Conservation (phyloP, 2,888 invertebrate genomes). For the Amitus sp. region DNA sequence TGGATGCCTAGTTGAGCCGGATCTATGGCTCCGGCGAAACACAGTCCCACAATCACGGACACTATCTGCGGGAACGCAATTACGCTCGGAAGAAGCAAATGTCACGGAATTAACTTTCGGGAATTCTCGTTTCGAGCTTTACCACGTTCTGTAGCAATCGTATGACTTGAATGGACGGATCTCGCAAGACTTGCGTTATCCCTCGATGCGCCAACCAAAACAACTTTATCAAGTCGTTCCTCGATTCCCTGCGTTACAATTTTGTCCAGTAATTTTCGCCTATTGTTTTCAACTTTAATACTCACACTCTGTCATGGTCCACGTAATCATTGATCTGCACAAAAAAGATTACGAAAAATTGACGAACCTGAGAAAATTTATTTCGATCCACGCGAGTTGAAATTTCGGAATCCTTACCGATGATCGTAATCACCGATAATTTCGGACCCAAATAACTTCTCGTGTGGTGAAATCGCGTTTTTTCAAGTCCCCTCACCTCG, state of each 20-base stretch:
- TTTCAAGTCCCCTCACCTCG: neutral
- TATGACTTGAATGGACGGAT: conserved; percentile 82
- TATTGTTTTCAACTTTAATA: neutral
- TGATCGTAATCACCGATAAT: too few relatives aligned
- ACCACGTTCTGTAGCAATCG: conserved; percentile 86
- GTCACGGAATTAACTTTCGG: conserved; percentile 53
- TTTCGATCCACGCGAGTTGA: too few relatives aligned
- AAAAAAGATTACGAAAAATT: neutral
- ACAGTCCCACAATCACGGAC: conserved; percentile 83
- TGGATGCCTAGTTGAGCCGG: conserved; percentile 85
- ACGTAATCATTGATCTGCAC: neutral
- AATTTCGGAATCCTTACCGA: too few relatives aligned
- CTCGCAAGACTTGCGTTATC: conserved; percentile 77
- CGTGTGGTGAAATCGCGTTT: too few relatives aligned
- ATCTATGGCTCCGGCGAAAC: conserved; percentile 80
- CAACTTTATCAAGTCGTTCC: conserved; percentile 65
- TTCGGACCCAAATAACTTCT: too few relatives aligned
- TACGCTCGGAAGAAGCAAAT: neutral
- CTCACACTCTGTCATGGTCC: neutral
- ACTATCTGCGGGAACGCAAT: conserved; percentile 64
- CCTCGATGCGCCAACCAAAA: conserved; percentile 81
- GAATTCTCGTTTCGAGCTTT: conserved; percentile 55
- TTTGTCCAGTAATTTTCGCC: too few relatives aligned
- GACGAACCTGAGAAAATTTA: too few relatives aligned
- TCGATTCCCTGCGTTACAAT: neutral